Evolutionary conservation across 2,888 invertebrate genomes (phyloP), one percentile per base, ranked within the genome.

Genomic region (Kryphioiulus occultus): DNA sequence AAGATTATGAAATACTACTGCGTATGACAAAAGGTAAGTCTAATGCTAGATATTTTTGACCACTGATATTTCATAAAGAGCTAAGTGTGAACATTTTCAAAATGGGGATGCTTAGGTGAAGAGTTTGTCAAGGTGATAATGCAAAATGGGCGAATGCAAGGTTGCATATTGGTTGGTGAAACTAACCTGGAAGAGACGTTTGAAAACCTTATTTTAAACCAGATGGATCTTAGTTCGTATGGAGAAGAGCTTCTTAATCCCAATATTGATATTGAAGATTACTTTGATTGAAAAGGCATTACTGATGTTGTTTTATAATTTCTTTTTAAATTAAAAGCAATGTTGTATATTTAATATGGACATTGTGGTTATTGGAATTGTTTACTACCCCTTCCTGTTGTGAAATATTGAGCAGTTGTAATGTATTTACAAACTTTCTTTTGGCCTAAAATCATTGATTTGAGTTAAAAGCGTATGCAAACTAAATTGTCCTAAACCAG

Each of bases 111-210:
- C 42, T 83, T 39, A 90, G 91, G 92, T 84, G 88, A 90, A 88
- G 93, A 93, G 90, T 94, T 93, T 91, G 94, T 99, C 1, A 99
- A 99, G 92, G 95, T 97, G 91, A 95, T 99, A 0, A 91, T 99
- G 89, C 94, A 95, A 90, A 93, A 97, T 91, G 96, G 97, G 35
- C 94, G 94, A 91, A 93, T 99, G 91, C 96, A 97, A 91, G 99
- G 99, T 59, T 99, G 98, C 35, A 95, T 99, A 90, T 93, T 99
- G 42, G 97, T 99, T 90, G 99, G 99, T 0, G 98, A 99, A 90
- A 99, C 99, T 0, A 98, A 98, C 91, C 93, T 99, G 89, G 99
- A 99, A 92, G 99, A 99, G 93, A 98, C 97, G 92, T 97, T 98
- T 92, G 99, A 99, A 93, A 99, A 99, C 93, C 94, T 99, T 89